phyloP scores from a whole-genome alignment of 2,113 vertebrate genomes.

The Chlamydotis undulata region DNA sequence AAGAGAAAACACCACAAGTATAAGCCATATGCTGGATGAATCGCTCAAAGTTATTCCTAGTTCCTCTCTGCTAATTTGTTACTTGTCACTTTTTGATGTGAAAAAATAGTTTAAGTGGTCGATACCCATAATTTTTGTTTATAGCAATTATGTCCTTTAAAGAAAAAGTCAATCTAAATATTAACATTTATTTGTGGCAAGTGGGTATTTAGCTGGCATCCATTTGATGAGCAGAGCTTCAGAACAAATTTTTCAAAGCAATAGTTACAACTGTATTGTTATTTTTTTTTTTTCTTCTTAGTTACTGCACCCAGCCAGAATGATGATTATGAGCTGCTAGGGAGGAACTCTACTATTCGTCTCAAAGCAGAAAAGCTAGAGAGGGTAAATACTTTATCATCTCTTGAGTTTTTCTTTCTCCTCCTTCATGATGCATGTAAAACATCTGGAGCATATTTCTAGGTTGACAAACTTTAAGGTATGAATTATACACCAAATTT shows the following conservation, averaged over 20 bases:
- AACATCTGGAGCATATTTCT: not conserved
- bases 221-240: constrained; percentile 43
- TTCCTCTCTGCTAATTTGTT: constrained; percentile 14
- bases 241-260: constrained; percentile 51
- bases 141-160: not conserved
- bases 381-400: constrained; percentile 77
- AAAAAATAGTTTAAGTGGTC: not conserved
- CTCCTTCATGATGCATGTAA: not conserved
- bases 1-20: constrained; percentile 6
- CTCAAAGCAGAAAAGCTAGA: constrained; percentile 84
- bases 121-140: not conserved
- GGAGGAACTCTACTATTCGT: constrained; percentile 68
- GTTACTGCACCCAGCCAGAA: constrained; percentile 57
- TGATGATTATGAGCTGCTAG: constrained; percentile 49
- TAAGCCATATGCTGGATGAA: constrained; percentile 9
- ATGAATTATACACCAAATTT: not conserved
- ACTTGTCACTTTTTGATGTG: not conserved
- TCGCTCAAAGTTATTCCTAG: not conserved
- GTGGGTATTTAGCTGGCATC: constrained; percentile 53
- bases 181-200: constrained; percentile 23
- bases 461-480: not conserved
- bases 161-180: not conserved
- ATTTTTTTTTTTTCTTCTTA: constrained; percentile 58
- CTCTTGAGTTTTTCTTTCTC: not conserved
- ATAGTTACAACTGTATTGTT: constrained; percentile 33